Evolutionary conservation across 2,797 vertebrate genomes (phyloP).

Genomic region (Gymnoscopelus braueri): DNA sequence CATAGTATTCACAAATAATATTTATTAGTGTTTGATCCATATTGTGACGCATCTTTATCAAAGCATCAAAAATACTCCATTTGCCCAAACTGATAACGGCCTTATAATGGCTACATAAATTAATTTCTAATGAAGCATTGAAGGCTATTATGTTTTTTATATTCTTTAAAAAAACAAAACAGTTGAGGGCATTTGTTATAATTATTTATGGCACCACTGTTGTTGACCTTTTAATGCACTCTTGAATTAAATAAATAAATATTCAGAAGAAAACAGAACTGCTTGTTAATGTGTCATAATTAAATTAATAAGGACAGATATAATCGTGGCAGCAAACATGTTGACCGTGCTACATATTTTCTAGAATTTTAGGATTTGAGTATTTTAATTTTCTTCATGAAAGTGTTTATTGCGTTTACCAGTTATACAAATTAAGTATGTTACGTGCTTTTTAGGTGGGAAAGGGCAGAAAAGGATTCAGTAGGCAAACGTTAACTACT

Average conservation of each 20-base stretch:
- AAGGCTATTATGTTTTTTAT: conserved; percentile 11
- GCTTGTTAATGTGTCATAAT: conserved; percentile 1
- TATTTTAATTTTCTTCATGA: too few relatives aligned
- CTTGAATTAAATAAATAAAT: conserved; percentile 46
- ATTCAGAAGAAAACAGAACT: conserved; percentile 2
- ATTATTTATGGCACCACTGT: conserved; percentile 29
- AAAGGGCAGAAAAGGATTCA: too few relatives aligned
- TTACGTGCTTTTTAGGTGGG: too few relatives aligned
- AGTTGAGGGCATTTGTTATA: neutral
- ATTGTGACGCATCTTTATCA: conserved; percentile 12
- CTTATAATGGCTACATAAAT: neutral
- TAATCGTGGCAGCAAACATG: neutral
- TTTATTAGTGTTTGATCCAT: conserved; percentile 22
- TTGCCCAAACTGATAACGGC: conserved; percentile 26
- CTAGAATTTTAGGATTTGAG: too few relatives aligned
- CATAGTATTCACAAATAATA: neutral
- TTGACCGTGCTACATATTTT: too few relatives aligned
- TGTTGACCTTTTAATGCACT: conserved; percentile 45
- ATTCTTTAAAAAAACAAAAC: conserved; percentile 14
- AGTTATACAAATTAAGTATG: too few relatives aligned
- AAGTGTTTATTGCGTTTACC: too few relatives aligned
- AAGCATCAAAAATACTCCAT: conserved; percentile 26
- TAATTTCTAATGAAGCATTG: neutral
- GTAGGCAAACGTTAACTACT: too few relatives aligned
- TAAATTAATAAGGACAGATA: neutral